Base-by-base conservation (phyloP, 2,113 vertebrate genomes). In the Oreochromis spilurus region DNA sequence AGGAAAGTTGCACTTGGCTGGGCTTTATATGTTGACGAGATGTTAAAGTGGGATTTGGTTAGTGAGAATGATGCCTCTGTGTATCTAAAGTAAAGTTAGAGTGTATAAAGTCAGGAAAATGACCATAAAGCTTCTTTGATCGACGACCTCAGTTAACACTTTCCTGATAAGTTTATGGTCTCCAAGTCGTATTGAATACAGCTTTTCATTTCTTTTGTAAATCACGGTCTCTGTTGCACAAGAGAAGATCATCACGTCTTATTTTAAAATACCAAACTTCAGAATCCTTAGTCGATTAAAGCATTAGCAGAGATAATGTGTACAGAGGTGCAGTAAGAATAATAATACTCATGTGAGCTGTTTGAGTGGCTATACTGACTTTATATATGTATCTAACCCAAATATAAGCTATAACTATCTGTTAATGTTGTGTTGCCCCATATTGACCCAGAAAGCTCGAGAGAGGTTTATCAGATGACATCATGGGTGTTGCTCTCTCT, bases 401-500 rank as follows among this genome's bases (percentile, higher is more conserved):
- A 70, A 89, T 77, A 79, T n/a, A 65, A 81, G 85, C 84, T 83
- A 45, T 72, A 72, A 79, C 82, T 77, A 88, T 89, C 84, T 60
- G 21, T 50, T 88, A 72, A 57, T 84, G 78, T 24, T 52, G 31
- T 82, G 17, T 21, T 82, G 55, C 65, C 87, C 14, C 54, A 26
- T 24, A 29, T 58, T 90, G 81, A 88, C 84, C 72, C 29, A 77
- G 21, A 36, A 21, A 67, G 77, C 36, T 38, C 13, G 4, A 81
- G 75, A 82, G 60, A 81, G 24, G 24, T 26, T 91, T 79, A 87
- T 87, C 52, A 87, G 85, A 80, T 85, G 65, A 80, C 52, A 85
- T 84, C 26, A 67, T 53, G 45, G 84, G 40, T 2, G 54, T 53
- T 38, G 50, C 82, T 81, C 34, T 88, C 45, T 65, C 82, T 19